phyloP scores from a whole-genome alignment of 2,888 invertebrate genomes.

The Andrena trimmerana region DNA sequence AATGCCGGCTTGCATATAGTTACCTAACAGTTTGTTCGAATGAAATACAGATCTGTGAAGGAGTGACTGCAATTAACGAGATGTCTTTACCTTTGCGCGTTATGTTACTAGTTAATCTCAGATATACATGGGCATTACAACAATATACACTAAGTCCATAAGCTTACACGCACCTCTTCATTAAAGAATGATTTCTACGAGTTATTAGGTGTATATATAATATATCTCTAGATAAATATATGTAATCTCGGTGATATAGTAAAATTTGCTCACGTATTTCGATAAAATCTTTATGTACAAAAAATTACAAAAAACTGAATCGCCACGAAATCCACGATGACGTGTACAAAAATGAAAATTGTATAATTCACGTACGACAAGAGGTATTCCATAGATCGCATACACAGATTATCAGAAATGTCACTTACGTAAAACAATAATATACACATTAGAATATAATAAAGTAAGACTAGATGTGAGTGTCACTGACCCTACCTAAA shows the following conservation, averaged over 20 bases:
- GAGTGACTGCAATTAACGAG: constrained; percentile 52
- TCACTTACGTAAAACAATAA: constrained; percentile 66
- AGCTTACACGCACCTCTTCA: constrained; percentile 57
- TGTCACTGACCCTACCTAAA: constrained; percentile 73
- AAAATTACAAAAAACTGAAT: constrained; percentile 73
- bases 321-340: constrained; percentile 53
- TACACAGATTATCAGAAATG: constrained; percentile 60
- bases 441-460: constrained; percentile 72
- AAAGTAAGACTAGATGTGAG: constrained; percentile 80
- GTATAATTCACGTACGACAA: constrained; percentile 54
- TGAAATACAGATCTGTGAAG: constrained; percentile 45
- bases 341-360: constrained; percentile 68
- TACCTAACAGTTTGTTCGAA: constrained; percentile 33
- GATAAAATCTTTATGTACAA: constrained; percentile 73
- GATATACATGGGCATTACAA: constrained; percentile 74
- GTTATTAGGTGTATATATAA: constrained; percentile 27
- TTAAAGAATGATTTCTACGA: constrained; percentile 61
- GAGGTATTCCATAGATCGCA: constrained; percentile 55
- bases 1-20: constrained; percentile 48
- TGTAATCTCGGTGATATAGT: constrained; percentile 50
- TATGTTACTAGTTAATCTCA: constrained; percentile 71
- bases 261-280: constrained; percentile 58
- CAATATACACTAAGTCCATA: constrained; percentile 71
- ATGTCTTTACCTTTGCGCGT: constrained; percentile 69
- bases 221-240: constrained; percentile 53